These are phyloP conservation scores for Penelope pileata DNA, from an alignment of 2,113 vertebrate species.

Conservation along the genomic window DNA sequence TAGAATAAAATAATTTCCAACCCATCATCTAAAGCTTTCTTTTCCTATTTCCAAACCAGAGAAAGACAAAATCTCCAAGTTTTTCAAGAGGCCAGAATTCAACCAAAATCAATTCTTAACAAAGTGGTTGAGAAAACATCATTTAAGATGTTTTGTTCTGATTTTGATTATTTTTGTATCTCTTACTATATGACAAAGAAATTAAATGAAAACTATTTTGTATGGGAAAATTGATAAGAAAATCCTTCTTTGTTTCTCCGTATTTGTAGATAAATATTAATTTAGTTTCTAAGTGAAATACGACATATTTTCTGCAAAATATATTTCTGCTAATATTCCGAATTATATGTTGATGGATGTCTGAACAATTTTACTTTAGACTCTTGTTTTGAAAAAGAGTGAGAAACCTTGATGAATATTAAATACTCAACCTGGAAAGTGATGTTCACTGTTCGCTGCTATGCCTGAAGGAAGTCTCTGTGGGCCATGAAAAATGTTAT, in stretches of 20 bases:
- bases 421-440: not conserved
- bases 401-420: not conserved
- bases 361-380: not conserved
- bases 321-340: not conserved
- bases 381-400: not conserved
- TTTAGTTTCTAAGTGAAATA: not conserved
- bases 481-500: not conserved
- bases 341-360: not conserved
- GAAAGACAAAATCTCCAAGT: not conserved
- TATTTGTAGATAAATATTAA: not conserved
- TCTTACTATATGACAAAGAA: not conserved
- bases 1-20: not conserved
- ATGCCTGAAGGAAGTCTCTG: not conserved
- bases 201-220: not conserved
- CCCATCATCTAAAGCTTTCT: not conserved
- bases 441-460: not conserved
- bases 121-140: not conserved
- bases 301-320: not conserved
- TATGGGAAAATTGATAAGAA: not conserved
- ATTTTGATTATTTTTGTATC: not conserved
- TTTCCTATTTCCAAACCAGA: not conserved
- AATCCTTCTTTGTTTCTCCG: not conserved
- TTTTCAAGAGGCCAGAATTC: not conserved
- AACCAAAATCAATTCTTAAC: not conserved
- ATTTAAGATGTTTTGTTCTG: accelerated